These are phyloP conservation scores for Cheilinus undulatus DNA, from an alignment of 2,113 vertebrate genomes.

Conservation along the genomic window DNA sequence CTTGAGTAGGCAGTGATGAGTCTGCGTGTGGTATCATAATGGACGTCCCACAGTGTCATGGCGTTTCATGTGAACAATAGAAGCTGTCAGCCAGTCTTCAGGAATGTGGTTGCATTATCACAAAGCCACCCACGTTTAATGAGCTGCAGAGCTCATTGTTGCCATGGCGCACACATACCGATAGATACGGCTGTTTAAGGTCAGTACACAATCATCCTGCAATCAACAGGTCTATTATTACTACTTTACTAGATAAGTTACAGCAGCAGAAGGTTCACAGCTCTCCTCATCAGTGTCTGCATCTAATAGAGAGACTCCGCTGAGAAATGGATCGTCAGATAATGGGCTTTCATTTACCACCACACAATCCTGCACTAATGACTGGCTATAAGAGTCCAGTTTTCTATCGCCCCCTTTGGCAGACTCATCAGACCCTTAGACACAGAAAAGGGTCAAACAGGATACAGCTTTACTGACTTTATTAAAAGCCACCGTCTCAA, in stretches of 20 bases:
- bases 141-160: slow-evolving; percentile 23
- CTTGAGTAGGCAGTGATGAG: slow-evolving; percentile 14
- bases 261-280: background rate
- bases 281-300: background rate
- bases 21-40: slow-evolving; percentile 15
- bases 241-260: background rate
- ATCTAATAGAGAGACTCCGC: slow-evolving; percentile 9
- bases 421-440: background rate
- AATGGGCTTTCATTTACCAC: slow-evolving; percentile 8
- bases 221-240: slow-evolving; percentile 31
- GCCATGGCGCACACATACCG: slow-evolving; percentile 10
- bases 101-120: slow-evolving; percentile 23
- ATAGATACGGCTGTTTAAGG: slow-evolving; percentile 2
- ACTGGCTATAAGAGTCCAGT: background rate
- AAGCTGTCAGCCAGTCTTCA: slow-evolving; percentile 19
- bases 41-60: slow-evolving; percentile 17
- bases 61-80: slow-evolving; percentile 22
- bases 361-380: slow-evolving; percentile 7
- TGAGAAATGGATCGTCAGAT: background rate
- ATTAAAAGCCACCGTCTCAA: too few relatives aligned
- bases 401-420: background rate
- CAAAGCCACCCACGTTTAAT: slow-evolving; percentile 25
- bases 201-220: slow-evolving; percentile 5
- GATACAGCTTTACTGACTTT: too few relatives aligned
- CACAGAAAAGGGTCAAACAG: too few relatives aligned